Base-by-base conservation (phyloP, 2,888 invertebrate species). In the Tetheella fluctuosa region DNA sequence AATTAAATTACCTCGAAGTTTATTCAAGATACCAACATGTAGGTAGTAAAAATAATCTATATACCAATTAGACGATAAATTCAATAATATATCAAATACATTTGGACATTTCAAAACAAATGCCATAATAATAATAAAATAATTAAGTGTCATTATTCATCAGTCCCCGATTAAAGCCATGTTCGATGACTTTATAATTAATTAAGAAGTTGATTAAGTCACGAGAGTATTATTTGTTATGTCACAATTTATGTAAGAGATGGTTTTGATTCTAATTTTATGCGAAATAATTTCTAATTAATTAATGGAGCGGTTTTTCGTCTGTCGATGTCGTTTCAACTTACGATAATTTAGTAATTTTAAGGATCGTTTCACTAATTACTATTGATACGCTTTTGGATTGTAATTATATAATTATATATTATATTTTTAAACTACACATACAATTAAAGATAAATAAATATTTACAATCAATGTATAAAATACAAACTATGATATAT, bases 171-270 rank as follows among this genome's bases (percentile, higher is more conserved):
- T 68, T 69, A 69, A 61, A 67, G 62, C 54, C 62, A 65, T 63
- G 61, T 65, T 64, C 65, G 65, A 63, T 64, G 66, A 70, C 65
- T 68, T 67, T 61, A 53, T 55, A 23, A 73, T 73, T 77, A 65
- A 71, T 68, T 67, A 62, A 63, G 52, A 59, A 56, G 58, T 60
- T 63, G 57, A 67, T 63, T 61, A 61, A 62, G 23, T 20, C 55
- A 34, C 48, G 48, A 48, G 23, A 34, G 23, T 34, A 55, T 28
- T 54, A 54, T 55, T 23, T 37, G 55, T 55, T 55, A 48, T 57
- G 59, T 57, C 59, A 61, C 23, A 25, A 28, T 52, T 64, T 61
- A 54, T 42, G 54, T 59, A 59, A 64, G 55, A 20, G 25, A 28
- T 28, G 15, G 54, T 54, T 25, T 57, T 42, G 30, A 48, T 30